phyloP scores from a whole-genome alignment of 2,113 vertebrate species.

The crab-eating macaque (Macaca fascicularis) region T2T-MFA8v1.1 NC_088395.1:94684501-94685000 shows the following conservation, averaged over 20 bases:
- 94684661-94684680: neutral
- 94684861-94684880: neutral
- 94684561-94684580: neutral
- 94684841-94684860: neutral
- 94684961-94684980: no score
- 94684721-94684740: neutral
- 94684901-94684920: neutral
- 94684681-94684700: neutral
- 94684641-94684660: neutral
- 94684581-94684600: neutral
- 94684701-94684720: neutral
- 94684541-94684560: neutral
- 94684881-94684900: neutral
- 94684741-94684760: neutral
- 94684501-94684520: neutral
- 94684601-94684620: neutral
- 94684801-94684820: neutral
- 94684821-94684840: neutral
- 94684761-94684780: neutral
- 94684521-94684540: neutral
- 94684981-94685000: no score
- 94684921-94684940: neutral
- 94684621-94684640: neutral
- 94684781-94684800: neutral
- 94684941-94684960: no score